Evolutionary conservation across 35 echinoderm and acorn worm species (phyloP).

Genomic region (Apostichopus parvimensis): DNA sequence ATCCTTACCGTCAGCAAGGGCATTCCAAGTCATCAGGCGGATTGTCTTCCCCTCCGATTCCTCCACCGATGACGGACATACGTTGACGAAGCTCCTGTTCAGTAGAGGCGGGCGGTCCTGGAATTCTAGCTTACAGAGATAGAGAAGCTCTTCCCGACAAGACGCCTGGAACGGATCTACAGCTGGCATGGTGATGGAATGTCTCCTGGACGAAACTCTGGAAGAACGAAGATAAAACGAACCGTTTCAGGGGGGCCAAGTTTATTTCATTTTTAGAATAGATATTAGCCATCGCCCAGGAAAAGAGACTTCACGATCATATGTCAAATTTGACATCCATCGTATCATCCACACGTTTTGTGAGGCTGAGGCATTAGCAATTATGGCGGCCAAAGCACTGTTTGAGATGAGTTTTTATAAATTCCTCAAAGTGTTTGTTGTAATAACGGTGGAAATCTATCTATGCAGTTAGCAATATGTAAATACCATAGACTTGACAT

Average conservation of each 20-base stretch:
- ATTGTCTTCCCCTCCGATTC: neutral
- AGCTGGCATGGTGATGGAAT: conserved; percentile 2
- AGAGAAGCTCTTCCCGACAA: neutral
- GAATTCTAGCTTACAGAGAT: conserved; percentile 7
- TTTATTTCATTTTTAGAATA: too few species aligned
- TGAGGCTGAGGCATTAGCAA: too few species aligned
- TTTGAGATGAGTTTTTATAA: too few species aligned
- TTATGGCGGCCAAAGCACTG: too few species aligned
- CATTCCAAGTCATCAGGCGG: conserved; percentile 30
- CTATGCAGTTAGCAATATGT: too few species aligned
- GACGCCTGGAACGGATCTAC: conserved; percentile 29
- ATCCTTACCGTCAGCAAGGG: conserved; percentile 11
- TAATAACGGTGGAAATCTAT: too few species aligned
- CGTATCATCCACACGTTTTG: too few species aligned
- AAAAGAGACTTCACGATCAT: too few species aligned
- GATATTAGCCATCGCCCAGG: too few species aligned
- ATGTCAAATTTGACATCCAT: too few species aligned
- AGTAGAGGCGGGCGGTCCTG: conserved; percentile 13
- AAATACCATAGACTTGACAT: too few species aligned
- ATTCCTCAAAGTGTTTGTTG: too few species aligned
- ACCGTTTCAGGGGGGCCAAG: neutral
- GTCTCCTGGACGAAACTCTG: conserved; percentile 13
- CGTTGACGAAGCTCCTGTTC: conserved; percentile 6
- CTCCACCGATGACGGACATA: neutral
- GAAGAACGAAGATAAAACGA: neutral